Evolutionary conservation across 2,888 invertebrate species (phyloP), one percentile per base, ranked within the genome.

Genomic region (Tachina grossa): DNA sequence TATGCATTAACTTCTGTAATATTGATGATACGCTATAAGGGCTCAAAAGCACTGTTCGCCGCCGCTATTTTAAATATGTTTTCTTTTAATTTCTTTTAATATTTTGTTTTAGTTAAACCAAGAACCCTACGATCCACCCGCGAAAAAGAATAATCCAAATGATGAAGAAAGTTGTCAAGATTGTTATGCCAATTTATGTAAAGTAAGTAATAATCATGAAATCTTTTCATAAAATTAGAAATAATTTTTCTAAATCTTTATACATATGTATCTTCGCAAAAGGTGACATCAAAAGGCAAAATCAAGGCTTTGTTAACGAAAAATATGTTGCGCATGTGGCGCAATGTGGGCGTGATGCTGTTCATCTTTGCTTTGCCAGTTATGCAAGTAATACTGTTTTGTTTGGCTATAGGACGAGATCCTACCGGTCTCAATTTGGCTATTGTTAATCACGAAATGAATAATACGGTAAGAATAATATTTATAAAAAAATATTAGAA

Each of bases 331-430:
- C 94, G 97, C 47, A 97, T 97, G 97, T 97, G 97, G 97, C 94
- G 97, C 68, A 97, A 97, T 93, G 97, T 97, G 85, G 97, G 97
- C 59, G 97, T 98, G 85, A 97, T 98, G 96, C 93, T 98, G 90
- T 98, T 98, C 93, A 97, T 98, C 90, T 98, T 98, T 92, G 97
- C 97, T 49, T 93, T 98, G 89, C 98, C 98, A n/a, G 97, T 97
- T 43, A 96, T 98, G 95, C 97, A 98, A 93, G 97, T 98, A 85
- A 97, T 98, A 79, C 95, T 98, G 81, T 98, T 98, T 94, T 98
- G 98, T 92, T 93, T 98, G 92, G 98, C 98, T 82, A 98, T 97
- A 87, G 97, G 97, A 68, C 94, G 97, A 41, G 97, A 97, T 92
- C 97, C 97, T 0, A 96, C 95, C 81, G 97, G 96, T 68, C 94